A percentile compares a stretch with the other conserved stretches of the same genome.
Evolutionary conservation across 2,888 invertebrate species (phyloP).

Genomic region (Polietes domitor): DNA sequence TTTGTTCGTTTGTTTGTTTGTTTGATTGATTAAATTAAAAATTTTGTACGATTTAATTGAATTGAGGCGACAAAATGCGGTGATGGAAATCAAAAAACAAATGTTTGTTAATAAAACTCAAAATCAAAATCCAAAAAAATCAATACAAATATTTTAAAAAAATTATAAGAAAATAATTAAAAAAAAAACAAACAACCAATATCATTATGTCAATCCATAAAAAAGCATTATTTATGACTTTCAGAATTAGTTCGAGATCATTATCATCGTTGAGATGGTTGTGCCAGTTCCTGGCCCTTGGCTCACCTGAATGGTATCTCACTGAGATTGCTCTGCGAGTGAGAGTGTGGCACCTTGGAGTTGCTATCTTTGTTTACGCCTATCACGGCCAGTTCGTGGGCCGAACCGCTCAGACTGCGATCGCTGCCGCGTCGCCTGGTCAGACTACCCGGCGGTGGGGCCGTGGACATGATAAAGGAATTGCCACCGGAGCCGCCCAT

Average conservation of each 20-base stretch:
- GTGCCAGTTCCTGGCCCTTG: not conserved
- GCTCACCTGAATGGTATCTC: constrained; percentile 91
- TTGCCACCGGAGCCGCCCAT: constrained; percentile 73
- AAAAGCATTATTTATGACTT: constrained; percentile 52
- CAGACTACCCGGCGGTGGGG: constrained; percentile 78
- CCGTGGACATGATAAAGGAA: constrained; percentile 69
- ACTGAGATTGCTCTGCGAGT: constrained; percentile 94
- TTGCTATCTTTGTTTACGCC: constrained; percentile 84
- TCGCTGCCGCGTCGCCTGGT: constrained; percentile 90
- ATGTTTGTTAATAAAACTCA: constrained; percentile 21
- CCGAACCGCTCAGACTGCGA: constrained; percentile 91
- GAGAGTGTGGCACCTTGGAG: constrained; percentile 90
- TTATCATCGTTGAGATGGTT: not conserved
- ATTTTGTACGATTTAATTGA: constrained; percentile 28
- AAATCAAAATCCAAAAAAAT: constrained; percentile 43
- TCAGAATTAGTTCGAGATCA: not conserved
- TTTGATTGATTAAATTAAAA: constrained; percentile 2
- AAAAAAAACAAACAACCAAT: constrained; percentile 39
- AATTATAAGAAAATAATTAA: constrained; percentile 51
- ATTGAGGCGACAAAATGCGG: constrained; percentile 59
- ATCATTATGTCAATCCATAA: constrained; percentile 21
- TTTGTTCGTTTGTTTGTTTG: no score
- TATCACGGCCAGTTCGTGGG: constrained; percentile 90
- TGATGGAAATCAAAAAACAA: constrained; percentile 53
- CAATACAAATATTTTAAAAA: constrained; percentile 47